phyloP scores from a whole-genome alignment of 2,797 vertebrate species.

The Phoxinus dragarum region DNA sequence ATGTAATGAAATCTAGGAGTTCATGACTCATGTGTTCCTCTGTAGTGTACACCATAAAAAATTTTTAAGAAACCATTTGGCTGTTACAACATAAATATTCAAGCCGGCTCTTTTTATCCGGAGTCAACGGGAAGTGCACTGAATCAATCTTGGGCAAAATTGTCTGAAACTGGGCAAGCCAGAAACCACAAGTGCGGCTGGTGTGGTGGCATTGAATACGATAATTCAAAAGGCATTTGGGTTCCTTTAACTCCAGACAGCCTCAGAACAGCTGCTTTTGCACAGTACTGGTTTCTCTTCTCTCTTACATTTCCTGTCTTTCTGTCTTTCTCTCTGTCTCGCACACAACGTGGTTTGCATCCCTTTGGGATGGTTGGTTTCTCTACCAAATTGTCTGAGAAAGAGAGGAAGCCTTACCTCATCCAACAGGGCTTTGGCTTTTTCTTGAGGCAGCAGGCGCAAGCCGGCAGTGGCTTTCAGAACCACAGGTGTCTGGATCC shows the following conservation, averaged over 20 bases:
- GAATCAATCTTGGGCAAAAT: constrained; percentile 56
- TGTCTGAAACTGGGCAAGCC: constrained; percentile 70
- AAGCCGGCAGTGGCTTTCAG: constrained; percentile 96
- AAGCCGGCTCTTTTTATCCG: constrained; percentile 47
- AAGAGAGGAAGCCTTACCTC: constrained; percentile 80
- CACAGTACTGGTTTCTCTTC: constrained; percentile 69
- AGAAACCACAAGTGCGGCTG: constrained; percentile 71
- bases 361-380: constrained; percentile 66
- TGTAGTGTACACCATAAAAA: constrained; percentile 6
- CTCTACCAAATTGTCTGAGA: constrained; percentile 74
- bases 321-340: constrained; percentile 68
- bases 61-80: background rate
- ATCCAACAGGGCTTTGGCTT: constrained; percentile 86
- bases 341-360: constrained; percentile 80
- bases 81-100: constrained; percentile 35
- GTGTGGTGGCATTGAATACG: constrained; percentile 73
- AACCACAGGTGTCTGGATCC: constrained; percentile 92
- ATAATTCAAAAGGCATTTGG: constrained; percentile 77
- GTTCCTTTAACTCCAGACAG: constrained; percentile 76
- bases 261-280: constrained; percentile 82
- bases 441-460: constrained; percentile 87
- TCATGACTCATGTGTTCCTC: constrained; percentile 30
- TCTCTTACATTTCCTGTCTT: constrained; percentile 64
- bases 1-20: background rate
- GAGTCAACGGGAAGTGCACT: constrained; percentile 50